Evolutionary conservation across 2,888 invertebrate genomes (phyloP).

Genomic region (Drosophila anomelani): DNA sequence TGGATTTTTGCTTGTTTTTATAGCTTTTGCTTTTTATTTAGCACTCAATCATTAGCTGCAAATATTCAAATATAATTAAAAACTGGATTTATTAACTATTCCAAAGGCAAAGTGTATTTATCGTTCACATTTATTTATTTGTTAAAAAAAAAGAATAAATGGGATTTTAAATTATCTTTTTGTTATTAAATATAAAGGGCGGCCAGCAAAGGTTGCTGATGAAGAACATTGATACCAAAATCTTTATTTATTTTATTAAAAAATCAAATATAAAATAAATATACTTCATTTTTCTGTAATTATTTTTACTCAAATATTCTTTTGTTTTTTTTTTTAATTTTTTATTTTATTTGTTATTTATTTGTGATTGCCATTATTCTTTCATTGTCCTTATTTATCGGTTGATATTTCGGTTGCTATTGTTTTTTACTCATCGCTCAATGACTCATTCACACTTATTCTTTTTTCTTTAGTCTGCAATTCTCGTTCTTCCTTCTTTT

Average conservation of each 20-base stretch:
- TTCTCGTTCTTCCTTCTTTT: background rate
- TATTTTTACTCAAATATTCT: background rate
- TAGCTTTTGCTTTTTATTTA: background rate
- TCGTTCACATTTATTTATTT: background rate
- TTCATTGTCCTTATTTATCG: background rate
- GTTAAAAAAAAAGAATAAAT: background rate
- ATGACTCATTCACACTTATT: conserved; percentile 27
- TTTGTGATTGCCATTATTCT: background rate
- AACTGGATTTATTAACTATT: background rate
- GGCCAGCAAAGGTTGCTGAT: background rate
- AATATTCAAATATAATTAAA: background rate
- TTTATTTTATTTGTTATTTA: background rate
- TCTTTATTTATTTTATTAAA: background rate
- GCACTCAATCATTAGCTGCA: conserved; percentile 5
- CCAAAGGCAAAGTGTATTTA: too few species aligned
- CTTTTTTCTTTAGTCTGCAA: background rate
- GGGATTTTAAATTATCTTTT: background rate
- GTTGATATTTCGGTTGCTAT: conserved; percentile 1
- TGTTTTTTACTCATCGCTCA: conserved; percentile 7
- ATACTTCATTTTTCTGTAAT: background rate
- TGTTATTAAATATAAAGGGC: too few species aligned
- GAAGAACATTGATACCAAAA: background rate
- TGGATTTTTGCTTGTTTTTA: background rate
- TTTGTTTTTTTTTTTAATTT: background rate
- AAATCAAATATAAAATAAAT: background rate